Evolutionary conservation across 2,113 vertebrate genomes (phyloP).

Genomic region (Mirza zaza): DNA sequence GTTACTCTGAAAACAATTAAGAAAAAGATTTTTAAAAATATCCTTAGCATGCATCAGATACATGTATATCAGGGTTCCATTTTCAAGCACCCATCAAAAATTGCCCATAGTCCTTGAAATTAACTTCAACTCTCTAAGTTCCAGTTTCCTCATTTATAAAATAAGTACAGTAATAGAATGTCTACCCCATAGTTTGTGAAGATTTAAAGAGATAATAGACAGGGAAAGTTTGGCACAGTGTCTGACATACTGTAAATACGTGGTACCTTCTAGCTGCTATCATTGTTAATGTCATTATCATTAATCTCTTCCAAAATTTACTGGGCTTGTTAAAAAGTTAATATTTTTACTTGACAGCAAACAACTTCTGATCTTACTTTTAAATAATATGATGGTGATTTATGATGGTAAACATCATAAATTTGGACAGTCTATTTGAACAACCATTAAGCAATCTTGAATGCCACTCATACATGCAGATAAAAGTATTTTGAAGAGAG

Average conservation of each 20-base stretch:
- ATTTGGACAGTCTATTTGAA: neutral
- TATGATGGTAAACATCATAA: neutral
- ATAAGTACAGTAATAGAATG: neutral
- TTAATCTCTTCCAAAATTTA: neutral
- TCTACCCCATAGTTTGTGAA: neutral
- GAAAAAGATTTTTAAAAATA: neutral
- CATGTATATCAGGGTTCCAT: neutral
- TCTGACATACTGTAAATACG: neutral
- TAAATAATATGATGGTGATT: neutral
- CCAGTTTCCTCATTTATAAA: neutral
- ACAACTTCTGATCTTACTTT: neutral
- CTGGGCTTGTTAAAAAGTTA: neutral
- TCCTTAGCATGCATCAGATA: neutral
- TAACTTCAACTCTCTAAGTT: neutral
- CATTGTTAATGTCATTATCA: neutral
- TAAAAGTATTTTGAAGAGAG: neutral
- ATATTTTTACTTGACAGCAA: neutral
- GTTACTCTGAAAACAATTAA: conserved; percentile 43
- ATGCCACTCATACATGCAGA: neutral
- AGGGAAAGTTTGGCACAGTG: neutral
- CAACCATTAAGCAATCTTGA: neutral
- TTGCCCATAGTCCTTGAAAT: neutral
- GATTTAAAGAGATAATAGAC: neutral
- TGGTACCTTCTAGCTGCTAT: neutral
- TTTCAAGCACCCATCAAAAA: neutral